Evolutionary conservation across 2,888 invertebrate species (phyloP), one percentile per base, ranked within the genome.

Genomic region (Pyrrhia umbra): DNA sequence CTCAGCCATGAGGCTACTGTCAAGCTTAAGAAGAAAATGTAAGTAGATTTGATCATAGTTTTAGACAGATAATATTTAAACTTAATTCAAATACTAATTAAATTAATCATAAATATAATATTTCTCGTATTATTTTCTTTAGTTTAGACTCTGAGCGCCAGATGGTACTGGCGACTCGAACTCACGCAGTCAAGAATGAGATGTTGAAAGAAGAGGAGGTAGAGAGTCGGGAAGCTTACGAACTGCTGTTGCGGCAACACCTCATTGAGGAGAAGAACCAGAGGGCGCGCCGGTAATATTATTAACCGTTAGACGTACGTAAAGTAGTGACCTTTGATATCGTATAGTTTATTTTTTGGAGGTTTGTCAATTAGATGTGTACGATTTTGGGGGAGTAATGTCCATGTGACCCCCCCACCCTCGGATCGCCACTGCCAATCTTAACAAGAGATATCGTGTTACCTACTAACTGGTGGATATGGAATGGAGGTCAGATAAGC

Each of bases 221-320:
- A 1, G 92, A 92, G 25, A 84, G 85, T 4, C 87, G 86, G 1
- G 90, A 92, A 0, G 85, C 90, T 8, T 96, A 95, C 67, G 90
- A 95, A 30, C 80, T 71, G 3, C 72, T 95, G n/a, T 81, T 96
- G 16, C 89, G 85, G 30, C 77, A 86, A 2, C 92, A 96, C 84
- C 78, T 96, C 1, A 77, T 85, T 0, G 90, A 94, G 0, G 96
- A 96, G 80, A 96, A 96, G 73, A 89, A 88, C 34, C 89, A 95
- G 55, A 90, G 96, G 64, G 90, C 90, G 0, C 93, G 95, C 72
- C 89, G 94, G 95, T 94, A 67, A 30, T 45, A 18, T 27, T 34
- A 23, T 30, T 2, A 46, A 6, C 0, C 8, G 16, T 61, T 20
- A 5, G 34, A n/a, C 3, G 30, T n/a, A n/a, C n/a, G n/a, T n/a